Conservation (phyloP, 2,888 invertebrate genomes). For the Pachycephus smyrnensis region DNA sequence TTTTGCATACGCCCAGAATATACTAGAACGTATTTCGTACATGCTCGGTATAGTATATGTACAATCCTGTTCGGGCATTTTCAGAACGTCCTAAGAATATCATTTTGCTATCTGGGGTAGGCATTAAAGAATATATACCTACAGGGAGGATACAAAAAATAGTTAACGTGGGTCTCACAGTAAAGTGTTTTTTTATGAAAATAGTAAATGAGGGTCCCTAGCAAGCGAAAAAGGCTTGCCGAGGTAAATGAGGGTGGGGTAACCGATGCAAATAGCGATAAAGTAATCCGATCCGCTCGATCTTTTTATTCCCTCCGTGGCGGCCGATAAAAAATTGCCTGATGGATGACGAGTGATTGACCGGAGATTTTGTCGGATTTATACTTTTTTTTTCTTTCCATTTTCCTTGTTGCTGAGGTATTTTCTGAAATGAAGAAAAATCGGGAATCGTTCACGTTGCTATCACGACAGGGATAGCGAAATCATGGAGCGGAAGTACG, state of each 20-base stretch:
- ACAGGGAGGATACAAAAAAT: too few relatives aligned
- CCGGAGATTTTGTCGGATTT: background rate
- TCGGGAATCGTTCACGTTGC: background rate
- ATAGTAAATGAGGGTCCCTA: background rate
- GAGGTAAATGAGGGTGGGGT: background rate
- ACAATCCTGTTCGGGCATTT: too few relatives aligned
- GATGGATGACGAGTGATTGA: slow-evolving; percentile 20
- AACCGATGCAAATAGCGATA: slow-evolving; percentile 10
- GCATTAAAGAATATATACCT: too few relatives aligned
- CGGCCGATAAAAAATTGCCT: slow-evolving; percentile 6
- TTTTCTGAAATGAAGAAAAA: background rate
- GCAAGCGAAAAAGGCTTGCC: background rate
- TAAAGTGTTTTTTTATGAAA: background rate
- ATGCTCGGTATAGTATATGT: too few relatives aligned
- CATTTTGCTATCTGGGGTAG: too few relatives aligned
- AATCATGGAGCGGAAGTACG: slow-evolving; percentile 18
- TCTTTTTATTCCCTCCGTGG: background rate
- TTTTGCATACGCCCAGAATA: too few relatives aligned
- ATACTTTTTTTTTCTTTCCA: background rate
- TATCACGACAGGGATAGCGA: background rate
- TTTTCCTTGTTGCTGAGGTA: background rate
- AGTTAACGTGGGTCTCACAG: background rate
- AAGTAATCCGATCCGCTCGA: background rate
- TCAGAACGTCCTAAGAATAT: too few relatives aligned
- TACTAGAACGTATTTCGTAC: too few relatives aligned